phyloP scores from a whole-genome alignment of 2,888 invertebrate species.

The Dryobota labecula region DNA sequence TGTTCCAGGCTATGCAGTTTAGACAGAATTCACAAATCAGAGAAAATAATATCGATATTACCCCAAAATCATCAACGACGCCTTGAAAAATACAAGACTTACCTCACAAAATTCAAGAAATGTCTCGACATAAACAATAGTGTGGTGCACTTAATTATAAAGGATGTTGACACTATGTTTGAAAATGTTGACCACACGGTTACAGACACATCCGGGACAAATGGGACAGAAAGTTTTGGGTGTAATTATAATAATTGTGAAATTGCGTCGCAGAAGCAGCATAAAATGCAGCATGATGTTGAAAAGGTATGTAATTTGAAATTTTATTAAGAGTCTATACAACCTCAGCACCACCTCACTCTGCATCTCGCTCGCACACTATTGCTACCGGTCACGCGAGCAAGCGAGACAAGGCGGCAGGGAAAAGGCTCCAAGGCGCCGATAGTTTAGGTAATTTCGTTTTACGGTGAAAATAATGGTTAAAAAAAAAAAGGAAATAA shows the following conservation, averaged over 20 bases:
- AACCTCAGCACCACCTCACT: too few relatives aligned
- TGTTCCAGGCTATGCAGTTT: slow-evolving; percentile 93
- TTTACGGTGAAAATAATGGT: too few relatives aligned
- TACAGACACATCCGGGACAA: slow-evolving; percentile 71
- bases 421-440: too few relatives aligned
- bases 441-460: too few relatives aligned
- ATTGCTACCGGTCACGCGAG: too few relatives aligned
- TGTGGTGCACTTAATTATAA: slow-evolving; percentile 93
- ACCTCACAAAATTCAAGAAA: slow-evolving; percentile 93
- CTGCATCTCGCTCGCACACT: too few relatives aligned
- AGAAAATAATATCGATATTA: slow-evolving; percentile 93
- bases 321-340: neutral
- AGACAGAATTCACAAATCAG: slow-evolving; percentile 94
- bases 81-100: slow-evolving; percentile 93
- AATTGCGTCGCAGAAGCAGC: slow-evolving; percentile 82
- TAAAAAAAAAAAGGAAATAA: too few relatives aligned
- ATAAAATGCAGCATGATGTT: slow-evolving; percentile 88
- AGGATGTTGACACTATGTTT: slow-evolving; percentile 95
- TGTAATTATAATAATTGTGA: slow-evolving; percentile 86
- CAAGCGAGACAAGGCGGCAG: too few relatives aligned
- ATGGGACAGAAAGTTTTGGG: slow-evolving; percentile 82
- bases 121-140: slow-evolving; percentile 94
- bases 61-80: slow-evolving; percentile 94
- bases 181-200: slow-evolving; percentile 92
- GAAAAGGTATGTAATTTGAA: slow-evolving; percentile 80